A percentile compares a stretch with the other conserved stretches of the same genome.
Evolutionary conservation across 2,888 invertebrate species (phyloP).

Genomic region (Furcula furcula): DNA sequence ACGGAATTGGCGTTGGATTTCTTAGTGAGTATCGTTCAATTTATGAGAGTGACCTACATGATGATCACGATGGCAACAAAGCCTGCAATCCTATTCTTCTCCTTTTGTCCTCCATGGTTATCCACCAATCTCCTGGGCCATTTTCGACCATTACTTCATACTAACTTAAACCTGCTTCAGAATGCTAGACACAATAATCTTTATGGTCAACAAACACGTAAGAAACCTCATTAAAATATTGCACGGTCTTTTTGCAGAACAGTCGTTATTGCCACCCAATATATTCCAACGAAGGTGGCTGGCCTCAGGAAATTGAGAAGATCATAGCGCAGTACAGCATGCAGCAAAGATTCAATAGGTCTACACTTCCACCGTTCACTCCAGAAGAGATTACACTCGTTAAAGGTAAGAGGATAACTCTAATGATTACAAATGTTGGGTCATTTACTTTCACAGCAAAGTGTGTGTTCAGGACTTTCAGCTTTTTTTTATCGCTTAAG

Average conservation of each 20-base stretch:
- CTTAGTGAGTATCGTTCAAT: conserved; percentile 27
- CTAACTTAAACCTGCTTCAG: neutral
- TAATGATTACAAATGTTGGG: too few relatives aligned
- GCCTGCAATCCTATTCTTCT: too few relatives aligned
- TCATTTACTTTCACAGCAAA: too few relatives aligned
- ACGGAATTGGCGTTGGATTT: conserved; percentile 25
- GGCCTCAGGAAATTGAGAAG: conserved; percentile 65
- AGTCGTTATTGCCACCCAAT: conserved; percentile 70
- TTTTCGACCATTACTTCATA: neutral
- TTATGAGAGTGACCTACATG: neutral
- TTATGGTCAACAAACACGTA: neutral
- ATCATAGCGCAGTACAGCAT: conserved; percentile 56
- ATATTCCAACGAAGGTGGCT: conserved; percentile 70
- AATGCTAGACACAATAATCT: neutral
- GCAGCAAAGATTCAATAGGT: conserved; percentile 57
- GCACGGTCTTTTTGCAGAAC: conserved; percentile 26
- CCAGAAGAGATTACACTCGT: conserved; percentile 60
- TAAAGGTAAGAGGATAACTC: conserved; percentile 26
- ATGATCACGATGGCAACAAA: too few relatives aligned
- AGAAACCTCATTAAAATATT: too few relatives aligned
- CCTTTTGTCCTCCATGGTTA: too few relatives aligned
- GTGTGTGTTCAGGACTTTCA: too few relatives aligned
- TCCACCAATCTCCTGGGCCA: neutral
- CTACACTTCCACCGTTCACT: conserved; percentile 69
- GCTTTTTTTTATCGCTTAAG: too few relatives aligned